Evolutionary conservation across 2,888 invertebrate species (phyloP), one percentile per base, ranked within the genome.

Genomic region (Hydraecia micacea): DNA sequence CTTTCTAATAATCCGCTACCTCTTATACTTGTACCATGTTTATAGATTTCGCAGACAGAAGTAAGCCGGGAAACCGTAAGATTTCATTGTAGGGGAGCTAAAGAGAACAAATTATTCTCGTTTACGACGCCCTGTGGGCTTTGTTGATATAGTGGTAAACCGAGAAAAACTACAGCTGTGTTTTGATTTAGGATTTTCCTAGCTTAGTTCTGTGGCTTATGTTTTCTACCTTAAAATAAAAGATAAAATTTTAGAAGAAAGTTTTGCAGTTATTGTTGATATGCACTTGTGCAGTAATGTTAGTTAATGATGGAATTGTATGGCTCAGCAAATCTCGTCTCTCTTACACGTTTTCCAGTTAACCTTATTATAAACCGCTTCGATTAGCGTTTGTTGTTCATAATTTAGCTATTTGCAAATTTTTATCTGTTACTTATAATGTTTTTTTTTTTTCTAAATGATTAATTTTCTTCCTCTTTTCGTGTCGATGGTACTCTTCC

Each of bases 111-210:
- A 87, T 87, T 81, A 87, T 76, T 73, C 75, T 75, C 68, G 36
- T 83, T 88, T 87, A 88, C 75, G 86, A 85, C 60, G 13, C 81
- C 83, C 83, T 32, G 74, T 39, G 77, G 84, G 46, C 28, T 85
- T 77, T 58, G 66, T 72, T 83, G 79, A 76, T 77, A 72, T 77
- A 72, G 46, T 46, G 66, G 60, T 73, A 69, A 66, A 49, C 73
- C 46, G 66, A 67, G 85, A 79, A 78, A 79, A 79, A 77, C 63
- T 55, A 52, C 70, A 65, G 52, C 70, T 63, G 46, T 63, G 36
- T 74, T 86, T 86, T 80, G 77, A 86, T 85, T 80, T 73, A 86
- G 36, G 73, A 80, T 77, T 79, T 85, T 76, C n/a, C 0, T 15
- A 25, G 73, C 36, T 73, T 70, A n/a, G 49, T 58, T 58, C 1